Evolutionary conservation across 2,113 vertebrate genomes (phyloP).

Genomic region (Callaeas wilsoni): DNA sequence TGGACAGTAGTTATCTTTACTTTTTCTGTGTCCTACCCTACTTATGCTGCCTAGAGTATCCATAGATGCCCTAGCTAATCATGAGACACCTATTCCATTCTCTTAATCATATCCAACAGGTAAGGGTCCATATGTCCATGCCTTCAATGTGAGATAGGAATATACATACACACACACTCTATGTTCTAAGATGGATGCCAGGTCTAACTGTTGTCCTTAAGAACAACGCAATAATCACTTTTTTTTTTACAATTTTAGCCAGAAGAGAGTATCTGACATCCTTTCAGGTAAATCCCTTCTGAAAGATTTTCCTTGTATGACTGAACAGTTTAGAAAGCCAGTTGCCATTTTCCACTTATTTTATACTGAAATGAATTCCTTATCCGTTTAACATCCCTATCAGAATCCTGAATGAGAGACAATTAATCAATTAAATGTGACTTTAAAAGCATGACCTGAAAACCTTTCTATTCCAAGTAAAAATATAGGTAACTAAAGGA

Average conservation of each 20-base stretch:
- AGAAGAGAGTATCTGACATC: background rate
- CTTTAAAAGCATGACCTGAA: background rate
- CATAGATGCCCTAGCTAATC: background rate
- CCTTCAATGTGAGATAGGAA: background rate
- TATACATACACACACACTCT: background rate
- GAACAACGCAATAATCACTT: background rate
- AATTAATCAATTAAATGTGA: background rate
- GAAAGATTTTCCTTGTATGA: background rate
- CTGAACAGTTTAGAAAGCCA: background rate
- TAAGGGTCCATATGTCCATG: background rate
- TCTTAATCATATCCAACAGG: background rate
- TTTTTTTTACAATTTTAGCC: background rate
- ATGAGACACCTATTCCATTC: background rate
- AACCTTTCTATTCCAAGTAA: background rate
- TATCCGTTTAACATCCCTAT: background rate
- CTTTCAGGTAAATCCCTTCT: background rate
- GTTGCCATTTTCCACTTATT: background rate
- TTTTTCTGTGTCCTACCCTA: background rate
- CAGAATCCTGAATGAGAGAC: background rate
- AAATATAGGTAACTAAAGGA: background rate
- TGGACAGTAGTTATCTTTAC: background rate
- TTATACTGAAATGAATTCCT: background rate
- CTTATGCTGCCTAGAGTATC: background rate
- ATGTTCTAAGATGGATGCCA: background rate
- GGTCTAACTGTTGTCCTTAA: background rate